Conservation (phyloP, 1,140 invertebrate genomes). For the Orius laevigatus region DNA sequence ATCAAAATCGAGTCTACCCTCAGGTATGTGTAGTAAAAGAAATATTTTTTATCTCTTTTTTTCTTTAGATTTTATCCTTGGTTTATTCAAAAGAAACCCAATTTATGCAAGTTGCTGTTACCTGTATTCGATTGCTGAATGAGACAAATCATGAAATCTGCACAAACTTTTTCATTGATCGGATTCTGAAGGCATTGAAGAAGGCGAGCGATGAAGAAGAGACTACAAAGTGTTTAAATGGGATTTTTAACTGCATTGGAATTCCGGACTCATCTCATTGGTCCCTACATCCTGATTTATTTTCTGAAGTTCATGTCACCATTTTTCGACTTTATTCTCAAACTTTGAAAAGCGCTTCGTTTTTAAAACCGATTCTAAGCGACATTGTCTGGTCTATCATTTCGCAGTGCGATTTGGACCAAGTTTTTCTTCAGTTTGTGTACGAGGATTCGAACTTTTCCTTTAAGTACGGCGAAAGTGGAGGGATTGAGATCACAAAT, state of each 20-base stretch:
- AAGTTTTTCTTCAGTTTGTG: slow-evolving; percentile 24
- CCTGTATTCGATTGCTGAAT: slow-evolving; percentile 5
- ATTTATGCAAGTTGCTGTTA: slow-evolving; percentile 18
- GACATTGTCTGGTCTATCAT: slow-evolving; percentile 27
- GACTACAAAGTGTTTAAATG: slow-evolving; percentile 26
- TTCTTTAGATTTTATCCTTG: slow-evolving; percentile 25
- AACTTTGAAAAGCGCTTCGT: slow-evolving; percentile 24
- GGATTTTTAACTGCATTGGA: slow-evolving; percentile 27
- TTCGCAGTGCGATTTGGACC: slow-evolving; percentile 13
- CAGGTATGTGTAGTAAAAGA: no score
- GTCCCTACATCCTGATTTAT: slow-evolving; percentile 22
- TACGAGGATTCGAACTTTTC: slow-evolving; percentile 21
- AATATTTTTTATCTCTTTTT: slow-evolving; percentile 17
- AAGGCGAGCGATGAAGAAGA: slow-evolving; percentile 23
- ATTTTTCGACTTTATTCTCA: slow-evolving; percentile 28
- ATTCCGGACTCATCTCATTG: slow-evolving; percentile 25
- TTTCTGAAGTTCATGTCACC: slow-evolving; percentile 23
- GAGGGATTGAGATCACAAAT: slow-evolving; percentile 22
- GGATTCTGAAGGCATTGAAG: slow-evolving; percentile 13
- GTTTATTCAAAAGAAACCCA: slow-evolving; percentile 14
- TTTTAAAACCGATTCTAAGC: slow-evolving; percentile 23
- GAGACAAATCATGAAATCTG: slow-evolving; percentile 9
- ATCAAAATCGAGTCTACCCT: no score
- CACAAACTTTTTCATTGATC: slow-evolving; percentile 7
- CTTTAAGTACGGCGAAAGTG: slow-evolving; percentile 26